phyloP scores from a whole-genome alignment of 2,797 vertebrate species.

The Meriones psammophilus region DNA sequence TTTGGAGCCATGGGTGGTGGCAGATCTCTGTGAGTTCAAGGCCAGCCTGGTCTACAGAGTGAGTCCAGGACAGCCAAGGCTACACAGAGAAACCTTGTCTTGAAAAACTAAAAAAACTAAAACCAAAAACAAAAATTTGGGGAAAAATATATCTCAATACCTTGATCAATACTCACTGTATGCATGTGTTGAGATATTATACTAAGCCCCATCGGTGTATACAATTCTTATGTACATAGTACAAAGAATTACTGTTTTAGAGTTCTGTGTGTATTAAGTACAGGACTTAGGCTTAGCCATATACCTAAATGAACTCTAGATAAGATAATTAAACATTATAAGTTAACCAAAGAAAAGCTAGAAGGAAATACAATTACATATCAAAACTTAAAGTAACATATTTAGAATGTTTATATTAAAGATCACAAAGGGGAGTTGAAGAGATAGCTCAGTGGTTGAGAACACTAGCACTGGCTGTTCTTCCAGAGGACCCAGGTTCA shows the following conservation, averaged over 20 bases:
- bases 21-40: too few species aligned
- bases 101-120: too few species aligned
- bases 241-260: neutral
- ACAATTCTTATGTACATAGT: neutral
- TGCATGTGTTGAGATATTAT: neutral
- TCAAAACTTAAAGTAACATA: conserved; percentile 5
- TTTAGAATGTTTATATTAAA: conserved; percentile 12
- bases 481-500: neutral
- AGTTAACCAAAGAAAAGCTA: conserved; percentile 51
- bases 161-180: neutral
- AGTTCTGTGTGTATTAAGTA: neutral
- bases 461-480: neutral
- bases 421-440: neutral
- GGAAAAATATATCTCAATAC: neutral
- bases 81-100: too few species aligned
- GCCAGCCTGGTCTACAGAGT: too few species aligned
- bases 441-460: neutral
- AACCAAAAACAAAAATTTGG: neutral
- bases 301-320: conserved; percentile 41
- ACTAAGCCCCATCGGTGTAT: too few species aligned
- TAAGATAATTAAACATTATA: conserved; percentile 43
- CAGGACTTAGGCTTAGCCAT: neutral
- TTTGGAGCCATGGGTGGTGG: too few species aligned
- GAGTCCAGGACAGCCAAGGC: too few species aligned
- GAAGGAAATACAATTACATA: conserved; percentile 43